Evolutionary conservation across 92 coral and sea anemone genomes (phyloP), one percentile per base, ranked within the genome.

Genomic region (Scolanthus callimorphus): DNA sequence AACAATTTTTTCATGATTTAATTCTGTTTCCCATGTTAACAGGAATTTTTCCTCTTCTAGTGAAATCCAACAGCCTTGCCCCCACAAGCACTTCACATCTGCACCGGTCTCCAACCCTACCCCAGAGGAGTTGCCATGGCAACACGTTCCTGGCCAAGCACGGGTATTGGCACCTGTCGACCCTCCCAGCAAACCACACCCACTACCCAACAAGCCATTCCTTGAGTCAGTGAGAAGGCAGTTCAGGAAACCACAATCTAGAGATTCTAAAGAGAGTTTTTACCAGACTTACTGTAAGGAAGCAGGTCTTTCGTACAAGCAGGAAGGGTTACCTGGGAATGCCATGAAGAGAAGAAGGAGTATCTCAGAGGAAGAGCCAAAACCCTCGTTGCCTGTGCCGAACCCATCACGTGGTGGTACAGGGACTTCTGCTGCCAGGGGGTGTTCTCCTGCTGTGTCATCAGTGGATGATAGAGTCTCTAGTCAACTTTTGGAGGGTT

Each of bases 151-250:
- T 28, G 27, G 27, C 48, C 51, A 11, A 27, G 65, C 74, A 0
- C 54, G 74, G 3, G 49, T 68, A 13, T 53, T 68, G 20, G 74
- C 74, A 1, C 74, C 74, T 0, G 65, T 68, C 1, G 74, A 68
- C 48, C 74, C 45, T 20, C 74, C 74, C n/a, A 13, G 20, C 11
- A 68, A 57, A 46, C 74, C 29, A 46, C 64, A 46, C 2, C 25
- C 39, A 30, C 20, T 27, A 2, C 61, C 63, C 4, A 25, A 28
- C 13, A 43, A 47, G 46, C 74, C 74, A 4, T 68, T 46, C 30
- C 54, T 68, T 0, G 74, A 68, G 46, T 68, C 74, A 26, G 45
- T 57, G 0, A 55, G 54, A n/a, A 25, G 74, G 29, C 55, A 51
- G 11, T 21, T 27, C 0, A 55, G 29, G 22, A 68, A 68, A 47